phyloP scores from a whole-genome alignment of 2,888 invertebrate species.

The Thymelicus acteon region DNA sequence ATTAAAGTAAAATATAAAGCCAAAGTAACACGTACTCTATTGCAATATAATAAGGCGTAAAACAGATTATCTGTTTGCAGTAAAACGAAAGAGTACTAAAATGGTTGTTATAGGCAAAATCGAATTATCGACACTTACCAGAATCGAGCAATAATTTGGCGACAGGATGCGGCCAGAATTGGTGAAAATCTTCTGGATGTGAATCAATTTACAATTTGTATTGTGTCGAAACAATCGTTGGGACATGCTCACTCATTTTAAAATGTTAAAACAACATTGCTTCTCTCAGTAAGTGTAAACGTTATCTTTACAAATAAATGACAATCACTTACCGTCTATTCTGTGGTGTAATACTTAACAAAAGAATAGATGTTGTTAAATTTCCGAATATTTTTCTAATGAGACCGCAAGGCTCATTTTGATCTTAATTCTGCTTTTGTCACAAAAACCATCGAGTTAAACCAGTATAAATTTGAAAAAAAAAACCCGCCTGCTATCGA shows the following conservation, averaged over 20 bases:
- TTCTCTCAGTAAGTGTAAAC: too few relatives aligned
- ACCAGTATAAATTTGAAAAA: too few relatives aligned
- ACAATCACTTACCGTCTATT: too few relatives aligned
- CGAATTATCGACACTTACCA: constrained; percentile 33
- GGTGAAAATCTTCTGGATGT: constrained; percentile 13
- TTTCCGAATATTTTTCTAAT: too few relatives aligned
- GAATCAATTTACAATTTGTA: constrained; percentile 10
- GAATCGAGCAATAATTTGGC: constrained; percentile 25
- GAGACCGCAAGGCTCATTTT: too few relatives aligned
- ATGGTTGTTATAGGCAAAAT: constrained; percentile 30
- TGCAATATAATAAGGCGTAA: not conserved
- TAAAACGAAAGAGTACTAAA: constrained; percentile 23
- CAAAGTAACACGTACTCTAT: constrained; percentile 10
- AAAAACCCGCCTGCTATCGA: too few relatives aligned
- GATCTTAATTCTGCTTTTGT: not conserved
- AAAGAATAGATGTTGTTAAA: too few relatives aligned
- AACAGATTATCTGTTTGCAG: not conserved
- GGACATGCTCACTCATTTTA: not conserved
- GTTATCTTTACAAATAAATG: too few relatives aligned
- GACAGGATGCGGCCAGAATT: constrained; percentile 9
- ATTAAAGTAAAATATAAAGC: not conserved
- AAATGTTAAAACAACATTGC: too few relatives aligned
- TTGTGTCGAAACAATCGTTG: not conserved
- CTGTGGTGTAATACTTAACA: too few relatives aligned
- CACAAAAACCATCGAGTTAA: too few relatives aligned